phyloP scores from a whole-genome alignment of 2,888 invertebrate genomes.

The Invenusta paracnida region DNA sequence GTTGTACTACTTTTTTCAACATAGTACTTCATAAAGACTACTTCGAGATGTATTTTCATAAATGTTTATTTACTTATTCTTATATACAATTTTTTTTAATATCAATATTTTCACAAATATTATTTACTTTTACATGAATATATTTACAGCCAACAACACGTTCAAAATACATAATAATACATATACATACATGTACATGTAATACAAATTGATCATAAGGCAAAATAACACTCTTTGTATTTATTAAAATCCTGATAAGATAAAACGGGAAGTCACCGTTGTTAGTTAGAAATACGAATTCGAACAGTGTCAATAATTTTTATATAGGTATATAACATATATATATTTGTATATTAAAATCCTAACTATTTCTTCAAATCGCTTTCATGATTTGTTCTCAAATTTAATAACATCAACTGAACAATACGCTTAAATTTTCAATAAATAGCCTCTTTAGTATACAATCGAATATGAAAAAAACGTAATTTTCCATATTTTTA shows the following conservation, averaged over 20 bases:
- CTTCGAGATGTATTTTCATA: background rate
- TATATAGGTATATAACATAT: too few relatives aligned
- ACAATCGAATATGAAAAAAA: too few relatives aligned
- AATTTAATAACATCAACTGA: too few relatives aligned
- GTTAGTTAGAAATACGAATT: too few relatives aligned
- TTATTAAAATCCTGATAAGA: background rate
- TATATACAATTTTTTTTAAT: background rate
- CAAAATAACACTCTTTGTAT: background rate
- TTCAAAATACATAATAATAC: background rate
- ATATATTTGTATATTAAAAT: too few relatives aligned
- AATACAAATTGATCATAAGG: background rate
- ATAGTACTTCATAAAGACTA: background rate
- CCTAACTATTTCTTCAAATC: too few relatives aligned
- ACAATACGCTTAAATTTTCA: too few relatives aligned
- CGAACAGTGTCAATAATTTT: too few relatives aligned
- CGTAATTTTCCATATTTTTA: too few relatives aligned
- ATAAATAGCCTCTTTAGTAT: too few relatives aligned
- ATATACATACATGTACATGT: background rate
- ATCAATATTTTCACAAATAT: background rate
- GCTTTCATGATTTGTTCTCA: too few relatives aligned
- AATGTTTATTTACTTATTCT: conserved; percentile 1
- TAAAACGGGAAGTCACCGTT: background rate
- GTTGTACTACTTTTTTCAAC: background rate
- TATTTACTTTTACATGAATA: background rate
- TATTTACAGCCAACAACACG: background rate